Conservation (phyloP, 2,113 vertebrate species). For the Oostethus manadensis region DNA sequence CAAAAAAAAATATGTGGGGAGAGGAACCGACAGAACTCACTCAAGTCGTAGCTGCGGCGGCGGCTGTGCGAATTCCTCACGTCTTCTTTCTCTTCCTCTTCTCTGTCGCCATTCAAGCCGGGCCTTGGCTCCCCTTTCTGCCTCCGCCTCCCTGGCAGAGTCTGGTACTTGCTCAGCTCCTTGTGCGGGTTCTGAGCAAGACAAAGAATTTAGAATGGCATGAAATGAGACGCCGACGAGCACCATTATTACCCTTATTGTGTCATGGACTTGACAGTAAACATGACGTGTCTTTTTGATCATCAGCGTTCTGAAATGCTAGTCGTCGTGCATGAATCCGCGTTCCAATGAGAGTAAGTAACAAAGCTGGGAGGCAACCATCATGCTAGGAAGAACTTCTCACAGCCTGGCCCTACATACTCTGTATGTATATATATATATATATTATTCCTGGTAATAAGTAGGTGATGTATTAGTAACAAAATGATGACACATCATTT, state of each 20-base stretch:
- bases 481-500: no score
- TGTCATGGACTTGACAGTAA: slow-evolving; percentile 32
- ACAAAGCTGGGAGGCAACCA: slow-evolving; percentile 40
- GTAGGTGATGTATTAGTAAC: no score
- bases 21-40: slow-evolving; percentile 60
- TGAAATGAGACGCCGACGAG: slow-evolving; percentile 4
- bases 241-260: no score
- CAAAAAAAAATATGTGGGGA: no score
- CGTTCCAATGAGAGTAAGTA: neutral
- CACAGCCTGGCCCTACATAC: slow-evolving; percentile 47
- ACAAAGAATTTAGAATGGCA: neutral
- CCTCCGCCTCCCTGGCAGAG: slow-evolving; percentile 83
- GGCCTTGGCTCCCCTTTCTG: slow-evolving; percentile 39
- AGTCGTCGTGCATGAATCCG: no score
- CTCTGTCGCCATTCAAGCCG: slow-evolving; percentile 71
- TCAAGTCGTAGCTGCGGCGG: slow-evolving; percentile 66
- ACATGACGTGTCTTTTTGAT: no score
- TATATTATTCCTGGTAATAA: no score
- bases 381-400: slow-evolving; percentile 28
- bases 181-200: slow-evolving; percentile 65
- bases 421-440: no score
- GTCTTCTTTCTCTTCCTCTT: slow-evolving; percentile 29
- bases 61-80: slow-evolving; percentile 47
- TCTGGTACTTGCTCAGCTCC: slow-evolving; percentile 83
- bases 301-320: no score